Percentiles rank a stretch among this genome's conserved stretches.
Evolutionary conservation across 2,888 invertebrate species (phyloP).

Genomic region (Griposia aprilina): DNA sequence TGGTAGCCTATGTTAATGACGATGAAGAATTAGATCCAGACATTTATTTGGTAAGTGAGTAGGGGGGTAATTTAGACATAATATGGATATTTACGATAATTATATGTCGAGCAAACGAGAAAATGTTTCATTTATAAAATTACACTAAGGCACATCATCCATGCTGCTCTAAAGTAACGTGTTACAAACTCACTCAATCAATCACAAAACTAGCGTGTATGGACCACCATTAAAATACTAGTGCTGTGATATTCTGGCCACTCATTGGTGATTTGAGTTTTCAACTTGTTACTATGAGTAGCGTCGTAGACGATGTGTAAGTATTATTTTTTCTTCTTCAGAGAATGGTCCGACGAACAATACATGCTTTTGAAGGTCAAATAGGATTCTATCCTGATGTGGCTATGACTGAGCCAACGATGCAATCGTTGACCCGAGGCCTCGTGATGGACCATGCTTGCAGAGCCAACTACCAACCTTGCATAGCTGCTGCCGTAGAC

Average conservation of each 20-base stretch:
- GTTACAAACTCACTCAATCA: background rate
- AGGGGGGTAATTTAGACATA: background rate
- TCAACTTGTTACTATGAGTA: background rate
- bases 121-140: background rate
- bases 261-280: background rate
- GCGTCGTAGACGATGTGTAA: background rate
- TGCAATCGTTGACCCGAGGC: slow-evolving; percentile 82
- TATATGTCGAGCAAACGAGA: background rate
- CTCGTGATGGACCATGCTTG: slow-evolving; percentile 88
- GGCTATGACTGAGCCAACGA: slow-evolving; percentile 75
- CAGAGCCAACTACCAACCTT: slow-evolving; percentile 80
- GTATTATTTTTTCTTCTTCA: slow-evolving; percentile 52
- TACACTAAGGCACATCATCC: background rate
- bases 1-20: slow-evolving; percentile 73
- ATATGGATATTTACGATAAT: background rate
- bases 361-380: slow-evolving; percentile 77
- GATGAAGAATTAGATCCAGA: slow-evolving; percentile 81
- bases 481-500: slow-evolving; percentile 85
- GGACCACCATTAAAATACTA: background rate
- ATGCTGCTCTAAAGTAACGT: background rate
- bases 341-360: slow-evolving; percentile 83
- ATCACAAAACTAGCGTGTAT: background rate
- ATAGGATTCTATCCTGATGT: slow-evolving; percentile 80
- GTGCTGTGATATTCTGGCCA: background rate
- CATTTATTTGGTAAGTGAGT: slow-evolving; percentile 81